Base-by-base conservation (phyloP, 37 sponge, comb jelly and placozoan genomes). In the Halichondria panicea region DNA sequence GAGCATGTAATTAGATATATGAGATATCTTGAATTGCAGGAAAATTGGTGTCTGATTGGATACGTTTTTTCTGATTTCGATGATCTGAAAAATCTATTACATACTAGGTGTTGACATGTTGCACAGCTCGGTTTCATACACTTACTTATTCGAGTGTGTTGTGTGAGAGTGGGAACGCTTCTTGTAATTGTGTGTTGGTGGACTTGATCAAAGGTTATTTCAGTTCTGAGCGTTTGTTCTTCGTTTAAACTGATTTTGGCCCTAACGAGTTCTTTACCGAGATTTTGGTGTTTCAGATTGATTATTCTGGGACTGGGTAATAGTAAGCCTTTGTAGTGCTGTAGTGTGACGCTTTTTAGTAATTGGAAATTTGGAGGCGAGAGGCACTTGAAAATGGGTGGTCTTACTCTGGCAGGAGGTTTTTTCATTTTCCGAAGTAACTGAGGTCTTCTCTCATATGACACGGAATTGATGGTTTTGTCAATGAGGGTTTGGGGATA, bases 341-440 rank as follows among this genome's bases (percentile, higher is more conserved):
- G 66, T 2, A 78, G 40, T 7, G 53, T 67, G 3, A 78, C 53
- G 0, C 48, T 2, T 67, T 66, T 66, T 8, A 78, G 68, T 0
- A 28, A 0, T 8, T 46, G 21, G 35, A 66, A 78, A 38, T 66
- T 55, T 33, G 79, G 79, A 67, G 79, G 79, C 4, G 79, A 54
- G 18, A 54, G 18, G 15, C 55, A 78, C 32, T 78, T 78, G 34
- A 78, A 67, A 40, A 78, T 21, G 18, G 79, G 79, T 12, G 15
- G 37, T 2, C 43, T 7, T 21, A 38, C 28, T 34, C 4, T 6
- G 18, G 7, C 25, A 31, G 2, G 42, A 42, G 24, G 21, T 34
- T 4, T 32, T 40, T 75, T 21, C 5, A 25, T 4, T 3, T 36
- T 11, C 12, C 21, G 24, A 30, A 78, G 56, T 3, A 55, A 52